Evolutionary conservation across 2,888 invertebrate species (phyloP).

Genomic region (Drosophila colorata): DNA sequence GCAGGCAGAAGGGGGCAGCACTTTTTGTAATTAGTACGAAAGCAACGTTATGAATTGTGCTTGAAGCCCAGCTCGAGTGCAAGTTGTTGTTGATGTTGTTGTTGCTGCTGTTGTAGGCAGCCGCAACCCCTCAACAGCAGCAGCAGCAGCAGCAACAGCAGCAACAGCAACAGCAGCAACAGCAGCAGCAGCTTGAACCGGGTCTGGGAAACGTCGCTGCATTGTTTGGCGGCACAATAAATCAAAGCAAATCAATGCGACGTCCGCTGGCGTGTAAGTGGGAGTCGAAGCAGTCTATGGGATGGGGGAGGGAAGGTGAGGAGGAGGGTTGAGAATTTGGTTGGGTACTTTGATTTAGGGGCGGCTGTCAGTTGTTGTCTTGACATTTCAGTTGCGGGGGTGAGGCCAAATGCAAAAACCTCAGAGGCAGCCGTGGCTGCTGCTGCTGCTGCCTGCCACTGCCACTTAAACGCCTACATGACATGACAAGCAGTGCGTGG

Average conservation of each 20-base stretch:
- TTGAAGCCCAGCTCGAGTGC: constrained; percentile 76
- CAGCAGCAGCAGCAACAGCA: constrained; percentile 25
- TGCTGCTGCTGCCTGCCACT: constrained; percentile 31
- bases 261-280: constrained; percentile 50
- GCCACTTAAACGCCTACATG: constrained; percentile 69
- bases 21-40: constrained; percentile 83
- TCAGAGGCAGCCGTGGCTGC: constrained; percentile 22
- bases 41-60: constrained; percentile 81
- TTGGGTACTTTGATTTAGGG: constrained; percentile 57
- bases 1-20: constrained; percentile 49
- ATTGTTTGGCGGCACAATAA: constrained; percentile 80
- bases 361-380: constrained; percentile 55
- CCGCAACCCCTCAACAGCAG: constrained; percentile 56
- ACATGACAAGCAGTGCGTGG: constrained; percentile 52
- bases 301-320: neutral
- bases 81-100: constrained; percentile 37
- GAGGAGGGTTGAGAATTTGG: neutral
- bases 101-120: constrained; percentile 40
- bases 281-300: neutral
- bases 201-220: constrained; percentile 55
- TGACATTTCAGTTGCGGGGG: constrained; percentile 41
- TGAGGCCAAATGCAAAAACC: constrained; percentile 17
- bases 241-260: constrained; percentile 84
- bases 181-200: constrained; percentile 26
- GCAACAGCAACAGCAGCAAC: constrained; percentile 7